These are phyloP conservation scores for Patella vulgata DNA, from an alignment of 1,140 invertebrate species.

Conservation along the genomic window DNA sequence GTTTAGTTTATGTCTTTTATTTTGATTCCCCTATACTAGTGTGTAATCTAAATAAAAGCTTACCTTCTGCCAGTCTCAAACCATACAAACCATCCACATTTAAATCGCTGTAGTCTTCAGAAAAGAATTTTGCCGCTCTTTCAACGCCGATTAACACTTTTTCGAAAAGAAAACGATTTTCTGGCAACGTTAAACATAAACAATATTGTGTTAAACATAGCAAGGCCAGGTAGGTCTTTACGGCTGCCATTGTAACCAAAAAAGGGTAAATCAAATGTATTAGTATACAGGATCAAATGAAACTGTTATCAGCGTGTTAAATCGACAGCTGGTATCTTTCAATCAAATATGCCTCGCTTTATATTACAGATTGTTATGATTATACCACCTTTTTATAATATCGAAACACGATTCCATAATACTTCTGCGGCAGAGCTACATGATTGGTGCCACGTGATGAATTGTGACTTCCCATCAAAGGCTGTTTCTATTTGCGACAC, in stretches of 20 bases:
- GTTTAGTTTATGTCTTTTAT: too few relatives aligned
- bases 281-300: not conserved
- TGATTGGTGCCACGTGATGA: too few relatives aligned
- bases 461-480: too few relatives aligned
- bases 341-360: not conserved
- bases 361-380: too few relatives aligned
- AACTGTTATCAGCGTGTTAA: not conserved
- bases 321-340: not conserved
- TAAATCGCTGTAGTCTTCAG: constrained; percentile 33
- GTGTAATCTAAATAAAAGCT: too few relatives aligned
- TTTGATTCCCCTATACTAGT: too few relatives aligned
- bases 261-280: not conserved
- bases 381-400: too few relatives aligned
- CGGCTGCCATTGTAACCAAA: not conserved
- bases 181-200: not conserved
- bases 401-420: too few relatives aligned
- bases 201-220: not conserved
- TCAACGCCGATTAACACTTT: constrained; percentile 26
- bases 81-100: constrained; percentile 50
- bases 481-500: too few relatives aligned
- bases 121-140: constrained; percentile 27
- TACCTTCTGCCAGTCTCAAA: constrained; percentile 42
- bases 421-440: too few relatives aligned
- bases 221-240: not conserved
- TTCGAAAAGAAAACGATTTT: constrained; percentile 5